phyloP scores from a whole-genome alignment of 2,113 vertebrate species.

The Sturnus vulgaris region DNA sequence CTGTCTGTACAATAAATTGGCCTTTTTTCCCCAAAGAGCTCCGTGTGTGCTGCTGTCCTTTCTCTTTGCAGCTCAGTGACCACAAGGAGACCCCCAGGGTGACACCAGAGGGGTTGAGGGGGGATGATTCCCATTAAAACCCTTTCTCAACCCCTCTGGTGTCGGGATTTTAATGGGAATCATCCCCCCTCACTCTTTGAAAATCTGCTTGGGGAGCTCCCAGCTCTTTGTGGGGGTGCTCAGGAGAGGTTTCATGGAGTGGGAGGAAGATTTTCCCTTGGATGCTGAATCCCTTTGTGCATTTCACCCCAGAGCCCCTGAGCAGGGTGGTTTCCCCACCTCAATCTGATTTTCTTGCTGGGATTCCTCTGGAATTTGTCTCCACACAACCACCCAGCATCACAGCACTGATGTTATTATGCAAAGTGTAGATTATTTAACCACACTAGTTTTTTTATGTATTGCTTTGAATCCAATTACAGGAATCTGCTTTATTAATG shows the following conservation, averaged over 20 bases:
- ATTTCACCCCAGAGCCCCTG: background rate
- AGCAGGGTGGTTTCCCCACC: background rate
- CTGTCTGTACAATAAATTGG: too few relatives aligned
- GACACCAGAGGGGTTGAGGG: background rate
- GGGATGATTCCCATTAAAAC: too few relatives aligned
- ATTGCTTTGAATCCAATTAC: slow-evolving; percentile 6
- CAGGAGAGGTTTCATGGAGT: background rate
- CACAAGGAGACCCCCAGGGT: background rate
- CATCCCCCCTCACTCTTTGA: background rate
- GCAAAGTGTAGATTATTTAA: background rate
- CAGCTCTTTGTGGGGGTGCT: background rate
- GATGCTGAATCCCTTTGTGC: background rate
- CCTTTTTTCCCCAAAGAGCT: too few relatives aligned
- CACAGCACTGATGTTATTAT: background rate
- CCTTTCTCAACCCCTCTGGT: too few relatives aligned
- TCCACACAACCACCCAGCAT: background rate
- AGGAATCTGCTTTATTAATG: slow-evolving; percentile 7
- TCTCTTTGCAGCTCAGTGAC: too few relatives aligned
- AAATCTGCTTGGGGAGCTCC: background rate
- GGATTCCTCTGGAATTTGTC: background rate
- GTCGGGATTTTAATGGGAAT: background rate
- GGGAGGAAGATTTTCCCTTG: background rate
- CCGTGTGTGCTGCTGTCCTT: too few relatives aligned
- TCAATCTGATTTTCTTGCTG: background rate
- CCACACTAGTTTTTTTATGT: background rate